Evolutionary conservation across 1,140 invertebrate genomes (phyloP).

Genomic region (Drosophila rufa): DNA sequence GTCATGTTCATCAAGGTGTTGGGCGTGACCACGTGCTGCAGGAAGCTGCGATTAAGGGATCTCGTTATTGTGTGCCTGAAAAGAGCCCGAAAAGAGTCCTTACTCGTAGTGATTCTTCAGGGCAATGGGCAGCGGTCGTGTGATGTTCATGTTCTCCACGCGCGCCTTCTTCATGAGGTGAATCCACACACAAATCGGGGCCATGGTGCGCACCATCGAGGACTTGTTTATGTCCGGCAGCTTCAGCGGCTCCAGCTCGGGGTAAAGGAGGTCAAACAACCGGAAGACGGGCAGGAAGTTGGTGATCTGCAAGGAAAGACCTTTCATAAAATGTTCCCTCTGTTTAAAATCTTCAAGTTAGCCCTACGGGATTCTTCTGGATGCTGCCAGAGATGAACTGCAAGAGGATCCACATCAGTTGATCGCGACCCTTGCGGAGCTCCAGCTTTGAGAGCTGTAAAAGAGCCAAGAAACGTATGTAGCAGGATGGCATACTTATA

Average conservation of each 20-base stretch:
- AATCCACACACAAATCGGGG: conserved; percentile 98
- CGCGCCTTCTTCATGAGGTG: conserved; percentile 97
- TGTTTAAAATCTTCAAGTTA: background rate
- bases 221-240: conserved; percentile 95
- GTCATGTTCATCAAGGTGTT: conserved; percentile 88
- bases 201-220: conserved; percentile 95
- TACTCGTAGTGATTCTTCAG: conserved; percentile 94
- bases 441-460: conserved; percentile 90
- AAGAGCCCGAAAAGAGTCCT: conserved; percentile 57
- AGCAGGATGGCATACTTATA: too few relatives aligned
- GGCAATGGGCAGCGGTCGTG: conserved; percentile 92
- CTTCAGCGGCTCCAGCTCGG: conserved; percentile 94
- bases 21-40: conserved; percentile 92
- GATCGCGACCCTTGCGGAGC: conserved; percentile 95
- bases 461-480: conserved; percentile 27
- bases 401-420: conserved; percentile 98
- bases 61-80: background rate
- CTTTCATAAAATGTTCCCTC: background rate
- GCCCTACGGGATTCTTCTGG: conserved; percentile 94
- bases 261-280: conserved; percentile 96
- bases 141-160: conserved; percentile 91
- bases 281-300: conserved; percentile 96
- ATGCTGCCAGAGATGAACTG: conserved; percentile 99
- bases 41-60: conserved; percentile 87
- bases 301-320: conserved; percentile 87